phyloP scores from a whole-genome alignment of 2,113 vertebrate genomes.

The Centropus bengalensis region DNA sequence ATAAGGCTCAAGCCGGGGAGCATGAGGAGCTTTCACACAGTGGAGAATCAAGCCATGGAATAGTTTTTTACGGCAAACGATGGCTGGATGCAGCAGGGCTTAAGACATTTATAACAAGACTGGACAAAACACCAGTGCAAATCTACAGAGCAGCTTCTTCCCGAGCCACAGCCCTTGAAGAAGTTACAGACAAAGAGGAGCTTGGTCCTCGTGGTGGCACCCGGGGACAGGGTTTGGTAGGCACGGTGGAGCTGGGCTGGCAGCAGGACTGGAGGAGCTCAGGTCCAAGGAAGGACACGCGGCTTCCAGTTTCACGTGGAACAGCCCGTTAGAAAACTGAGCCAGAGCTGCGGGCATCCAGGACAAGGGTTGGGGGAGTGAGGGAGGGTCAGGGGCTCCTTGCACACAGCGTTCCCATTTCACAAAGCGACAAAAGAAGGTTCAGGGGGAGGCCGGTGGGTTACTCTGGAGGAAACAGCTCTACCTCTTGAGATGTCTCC shows the following conservation, averaged over 20 bases:
- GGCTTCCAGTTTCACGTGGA: neutral
- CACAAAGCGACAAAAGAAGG: neutral
- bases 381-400: neutral
- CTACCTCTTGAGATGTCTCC: conserved; percentile 77
- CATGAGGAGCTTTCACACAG: neutral
- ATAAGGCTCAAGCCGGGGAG: neutral
- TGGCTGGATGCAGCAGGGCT: neutral
- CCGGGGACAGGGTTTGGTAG: too few species aligned
- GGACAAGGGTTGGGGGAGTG: accelerated
- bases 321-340: neutral
- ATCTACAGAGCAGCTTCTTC: neutral
- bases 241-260: too few species aligned
- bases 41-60: neutral
- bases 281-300: neutral
- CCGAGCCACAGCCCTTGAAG: neutral
- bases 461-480: neutral
- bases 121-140: conserved; percentile 18
- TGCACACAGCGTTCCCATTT: neutral
- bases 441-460: neutral
- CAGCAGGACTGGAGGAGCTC: too few species aligned
- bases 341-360: neutral
- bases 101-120: conserved; percentile 44
- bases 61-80: neutral
- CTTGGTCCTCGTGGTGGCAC: neutral
- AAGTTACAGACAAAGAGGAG: neutral